These are phyloP conservation scores for Orchesella cincta DNA, from an alignment of 1,140 invertebrate species.

Conservation along the genomic window DNA sequence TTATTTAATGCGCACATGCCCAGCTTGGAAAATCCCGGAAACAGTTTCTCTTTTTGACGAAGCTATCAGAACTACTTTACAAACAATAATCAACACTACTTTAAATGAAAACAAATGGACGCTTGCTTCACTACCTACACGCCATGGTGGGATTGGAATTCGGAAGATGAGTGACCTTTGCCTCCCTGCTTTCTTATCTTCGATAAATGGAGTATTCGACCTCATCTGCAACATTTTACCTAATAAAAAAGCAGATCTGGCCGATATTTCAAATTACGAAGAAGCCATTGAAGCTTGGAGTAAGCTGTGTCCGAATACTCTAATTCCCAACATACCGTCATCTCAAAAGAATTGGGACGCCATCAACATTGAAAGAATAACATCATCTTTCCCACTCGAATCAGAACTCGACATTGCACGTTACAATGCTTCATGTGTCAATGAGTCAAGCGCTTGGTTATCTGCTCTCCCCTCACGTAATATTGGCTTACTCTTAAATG, in stretches of 20 bases:
- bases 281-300: not conserved
- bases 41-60: not conserved
- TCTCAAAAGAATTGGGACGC: not conserved
- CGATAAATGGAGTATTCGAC: not conserved
- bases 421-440: no score
- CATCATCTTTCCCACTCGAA: not conserved
- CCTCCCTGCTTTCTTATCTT: not conserved
- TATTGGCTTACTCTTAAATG: no score
- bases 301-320: not conserved
- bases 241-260: not conserved
- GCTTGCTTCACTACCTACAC: not conserved
- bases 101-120: not conserved
- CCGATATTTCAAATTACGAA: not conserved
- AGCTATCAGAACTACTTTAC: not conserved
- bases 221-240: not conserved
- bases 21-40: not conserved
- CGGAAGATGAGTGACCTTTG: not conserved
- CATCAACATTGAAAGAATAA: not conserved
- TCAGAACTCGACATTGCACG: no score
- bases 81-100: not conserved
- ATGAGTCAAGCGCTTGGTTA: no score
- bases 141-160: not conserved
- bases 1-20: not conserved
- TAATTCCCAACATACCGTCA: no score
- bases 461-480: no score